A percentile compares a stretch with the other conserved stretches of the same genome.
Evolutionary conservation across 2,888 invertebrate genomes (phyloP).

Genomic region (Monopis laevigella): DNA sequence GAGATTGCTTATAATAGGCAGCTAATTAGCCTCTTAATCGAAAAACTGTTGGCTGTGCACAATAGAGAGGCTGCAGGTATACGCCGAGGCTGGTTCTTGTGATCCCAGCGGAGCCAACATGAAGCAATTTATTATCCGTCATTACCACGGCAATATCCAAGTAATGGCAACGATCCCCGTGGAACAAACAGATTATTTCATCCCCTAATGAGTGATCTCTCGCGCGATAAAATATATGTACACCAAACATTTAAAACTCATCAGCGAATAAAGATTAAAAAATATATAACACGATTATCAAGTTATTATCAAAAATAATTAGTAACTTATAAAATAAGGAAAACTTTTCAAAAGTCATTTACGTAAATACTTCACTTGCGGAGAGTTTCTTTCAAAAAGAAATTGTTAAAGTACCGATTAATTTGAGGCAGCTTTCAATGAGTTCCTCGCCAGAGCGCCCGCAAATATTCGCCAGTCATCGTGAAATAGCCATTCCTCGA

Average conservation of each 20-base stretch:
- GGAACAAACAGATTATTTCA: conserved; percentile 31
- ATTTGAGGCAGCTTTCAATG: conserved; percentile 31
- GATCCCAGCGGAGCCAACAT: conserved; percentile 17
- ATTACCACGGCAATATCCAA: conserved; percentile 43
- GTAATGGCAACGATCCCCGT: conserved; percentile 39
- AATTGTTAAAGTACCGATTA: conserved; percentile 40
- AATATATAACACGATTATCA: too few relatives aligned
- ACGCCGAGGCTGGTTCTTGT: conserved; percentile 1
- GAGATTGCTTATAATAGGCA: conserved; percentile 22
- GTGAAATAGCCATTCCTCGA: conserved; percentile 8
- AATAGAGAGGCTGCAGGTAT: conserved; percentile 20
- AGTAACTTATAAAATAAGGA: too few relatives aligned
- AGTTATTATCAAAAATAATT: too few relatives aligned
- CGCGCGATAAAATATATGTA: too few relatives aligned
- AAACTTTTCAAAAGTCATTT: too few relatives aligned
- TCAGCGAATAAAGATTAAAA: too few relatives aligned
- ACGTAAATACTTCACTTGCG: neutral
- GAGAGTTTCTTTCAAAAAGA: conserved; percentile 17
- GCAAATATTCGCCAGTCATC: conserved; percentile 9
- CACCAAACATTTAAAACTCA: too few relatives aligned
- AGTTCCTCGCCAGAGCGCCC: conserved; percentile 8
- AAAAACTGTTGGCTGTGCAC: conserved; percentile 29
- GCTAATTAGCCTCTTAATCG: conserved; percentile 39
- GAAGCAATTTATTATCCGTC: conserved; percentile 39
- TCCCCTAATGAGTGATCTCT: conserved; percentile 15